A percentile compares a stretch with the other conserved stretches of the same genome.
phyloP scores from a whole-genome alignment of 2,113 vertebrate genomes.

The Neogobius melanostomus region DNA sequence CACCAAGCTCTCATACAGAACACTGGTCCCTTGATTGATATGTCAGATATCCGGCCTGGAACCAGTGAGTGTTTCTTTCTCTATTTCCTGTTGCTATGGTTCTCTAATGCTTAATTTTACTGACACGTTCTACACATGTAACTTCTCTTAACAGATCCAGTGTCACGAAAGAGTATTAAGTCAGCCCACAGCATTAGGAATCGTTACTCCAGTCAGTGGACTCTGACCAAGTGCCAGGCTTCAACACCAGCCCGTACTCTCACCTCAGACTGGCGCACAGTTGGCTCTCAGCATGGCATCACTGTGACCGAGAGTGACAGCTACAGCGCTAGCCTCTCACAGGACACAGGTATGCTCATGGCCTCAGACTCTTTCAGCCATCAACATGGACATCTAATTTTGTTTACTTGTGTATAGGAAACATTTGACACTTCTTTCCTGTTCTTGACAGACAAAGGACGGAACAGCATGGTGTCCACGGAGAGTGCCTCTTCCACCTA shows the following conservation, averaged over 20 bases:
- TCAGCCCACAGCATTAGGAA: constrained; percentile 94
- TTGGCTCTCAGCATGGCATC: constrained; percentile 96
- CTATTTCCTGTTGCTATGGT: constrained; percentile 13
- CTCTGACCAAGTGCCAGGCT: constrained; percentile 95
- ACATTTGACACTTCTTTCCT: neutral
- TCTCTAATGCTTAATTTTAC: neutral
- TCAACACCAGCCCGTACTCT: constrained; percentile 94
- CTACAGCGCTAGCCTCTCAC: constrained; percentile 97
- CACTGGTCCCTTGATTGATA: constrained; percentile 96
- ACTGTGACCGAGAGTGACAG: constrained; percentile 98
- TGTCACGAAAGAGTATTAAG: constrained; percentile 95
- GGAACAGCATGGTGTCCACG: constrained; percentile 98
- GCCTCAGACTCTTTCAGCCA: constrained; percentile 36
- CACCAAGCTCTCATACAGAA: constrained; percentile 97
- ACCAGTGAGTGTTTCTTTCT: constrained; percentile 84
- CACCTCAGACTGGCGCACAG: constrained; percentile 95
- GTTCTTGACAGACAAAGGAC: constrained; percentile 84
- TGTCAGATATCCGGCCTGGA: constrained; percentile 98
- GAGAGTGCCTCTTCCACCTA: constrained; percentile 96
- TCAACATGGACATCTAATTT: constrained; percentile 18
- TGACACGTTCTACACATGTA: neutral
- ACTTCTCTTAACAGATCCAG: constrained; percentile 80
- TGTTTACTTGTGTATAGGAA: neutral
- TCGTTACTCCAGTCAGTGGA: constrained; percentile 98
- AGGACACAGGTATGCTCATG: constrained; percentile 88